phyloP scores from a whole-genome alignment of 2,797 vertebrate species.

The Petrocephalus schoutedeni region DNA sequence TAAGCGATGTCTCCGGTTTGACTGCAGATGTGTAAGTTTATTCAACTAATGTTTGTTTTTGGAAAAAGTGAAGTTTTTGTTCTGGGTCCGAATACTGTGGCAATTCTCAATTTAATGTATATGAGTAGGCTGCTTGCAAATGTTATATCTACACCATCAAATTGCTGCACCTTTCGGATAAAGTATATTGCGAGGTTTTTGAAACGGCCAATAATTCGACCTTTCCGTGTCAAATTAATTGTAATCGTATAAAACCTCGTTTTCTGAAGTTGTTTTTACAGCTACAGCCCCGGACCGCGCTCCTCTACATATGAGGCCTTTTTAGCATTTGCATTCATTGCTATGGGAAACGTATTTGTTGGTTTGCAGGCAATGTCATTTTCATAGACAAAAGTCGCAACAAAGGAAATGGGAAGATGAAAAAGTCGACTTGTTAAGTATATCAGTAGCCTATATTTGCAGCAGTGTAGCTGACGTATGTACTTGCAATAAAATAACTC shows the following conservation, averaged over 20 bases:
- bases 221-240: neutral
- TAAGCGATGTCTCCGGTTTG: neutral
- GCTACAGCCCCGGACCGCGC: neutral
- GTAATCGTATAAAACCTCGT: neutral
- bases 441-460: neutral
- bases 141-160: neutral
- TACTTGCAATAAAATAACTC: neutral
- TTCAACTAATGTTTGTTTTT: neutral
- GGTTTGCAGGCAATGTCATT: neutral
- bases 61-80: neutral
- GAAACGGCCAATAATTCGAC: neutral
- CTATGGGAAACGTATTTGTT: neutral
- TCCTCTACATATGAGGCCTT: neutral
- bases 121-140: neutral
- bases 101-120: neutral
- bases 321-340: neutral
- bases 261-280: neutral
- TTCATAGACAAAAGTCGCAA: neutral
- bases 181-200: neutral
- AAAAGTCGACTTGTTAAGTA: neutral
- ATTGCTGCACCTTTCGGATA: neutral
- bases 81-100: neutral
- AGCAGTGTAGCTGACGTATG: neutral
- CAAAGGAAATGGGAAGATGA: neutral
- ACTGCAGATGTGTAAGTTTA: neutral